These are phyloP conservation scores for Neuroscelio doddi DNA, from an alignment of 2,888 invertebrate genomes.

Conservation along the genomic window DNA sequence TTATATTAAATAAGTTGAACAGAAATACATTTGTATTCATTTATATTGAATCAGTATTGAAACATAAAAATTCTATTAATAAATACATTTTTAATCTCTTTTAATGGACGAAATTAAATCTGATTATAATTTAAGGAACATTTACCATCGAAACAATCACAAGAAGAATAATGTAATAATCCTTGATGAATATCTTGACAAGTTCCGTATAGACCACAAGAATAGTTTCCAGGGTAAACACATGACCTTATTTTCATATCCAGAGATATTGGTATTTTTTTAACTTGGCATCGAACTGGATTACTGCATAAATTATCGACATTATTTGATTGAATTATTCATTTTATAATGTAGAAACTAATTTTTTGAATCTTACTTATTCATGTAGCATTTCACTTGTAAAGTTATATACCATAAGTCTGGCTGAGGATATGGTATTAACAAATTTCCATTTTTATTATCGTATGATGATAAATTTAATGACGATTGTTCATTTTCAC, in stretches of 20 bases:
- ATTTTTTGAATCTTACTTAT: conserved; percentile 61
- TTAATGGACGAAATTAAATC: conserved; percentile 1
- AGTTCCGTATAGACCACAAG: conserved; percentile 71
- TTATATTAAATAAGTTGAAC: too few relatives aligned
- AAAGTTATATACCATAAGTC: conserved; percentile 72
- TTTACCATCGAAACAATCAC: conserved; percentile 71
- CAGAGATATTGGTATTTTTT: conserved; percentile 70
- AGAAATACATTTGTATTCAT: too few relatives aligned
- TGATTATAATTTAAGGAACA: too few relatives aligned
- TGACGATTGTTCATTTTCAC: conserved; percentile 55
- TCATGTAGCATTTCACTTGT: conserved; percentile 67
- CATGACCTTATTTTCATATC: conserved; percentile 71
- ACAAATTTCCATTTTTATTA: conserved; percentile 54
- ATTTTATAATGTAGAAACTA: too few relatives aligned
- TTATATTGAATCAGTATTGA: too few relatives aligned
- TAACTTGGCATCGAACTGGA: conserved; percentile 65
- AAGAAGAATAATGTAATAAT: conserved; percentile 71
- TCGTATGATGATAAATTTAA: conserved; percentile 61
- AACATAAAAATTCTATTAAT: too few relatives aligned
- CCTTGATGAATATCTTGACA: conserved; percentile 73
- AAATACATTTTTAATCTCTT: too few relatives aligned
- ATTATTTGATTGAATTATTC: too few relatives aligned
- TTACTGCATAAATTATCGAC: too few relatives aligned
- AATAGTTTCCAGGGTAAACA: conserved; percentile 66
- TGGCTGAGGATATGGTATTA: conserved; percentile 73